These are phyloP conservation scores for Diceros bicornis DNA, from an alignment of 2,797 vertebrate genomes.

Conservation along the genomic window DNA sequence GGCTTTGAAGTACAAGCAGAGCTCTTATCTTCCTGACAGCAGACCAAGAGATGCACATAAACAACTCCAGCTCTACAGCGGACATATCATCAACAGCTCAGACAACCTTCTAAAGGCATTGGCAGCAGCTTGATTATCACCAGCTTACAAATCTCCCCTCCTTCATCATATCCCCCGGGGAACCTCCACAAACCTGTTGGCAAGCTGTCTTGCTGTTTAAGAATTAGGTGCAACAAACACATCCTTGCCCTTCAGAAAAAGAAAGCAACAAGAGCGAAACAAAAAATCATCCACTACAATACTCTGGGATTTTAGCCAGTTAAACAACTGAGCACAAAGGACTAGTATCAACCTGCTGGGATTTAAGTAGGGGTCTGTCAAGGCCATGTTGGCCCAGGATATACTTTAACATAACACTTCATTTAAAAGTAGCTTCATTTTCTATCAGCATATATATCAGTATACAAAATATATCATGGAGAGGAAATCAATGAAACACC, in stretches of 20 bases:
- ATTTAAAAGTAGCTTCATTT: constrained; percentile 42
- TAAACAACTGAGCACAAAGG: neutral
- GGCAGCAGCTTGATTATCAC: neutral
- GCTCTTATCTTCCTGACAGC: constrained; percentile 28
- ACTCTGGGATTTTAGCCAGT: neutral
- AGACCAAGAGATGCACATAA: neutral
- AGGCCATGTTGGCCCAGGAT: neutral
- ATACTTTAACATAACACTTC: neutral
- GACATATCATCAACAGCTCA: neutral
- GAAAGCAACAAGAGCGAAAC: constrained; percentile 18
- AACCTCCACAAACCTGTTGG: constrained; percentile 41
- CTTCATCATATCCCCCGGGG: neutral
- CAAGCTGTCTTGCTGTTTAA: constrained; percentile 53
- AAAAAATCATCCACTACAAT: neutral
- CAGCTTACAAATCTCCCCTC: constrained; percentile 32
- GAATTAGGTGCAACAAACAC: constrained; percentile 63
- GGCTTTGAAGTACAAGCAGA: constrained; percentile 11
- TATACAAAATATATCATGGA: neutral
- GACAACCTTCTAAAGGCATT: neutral
- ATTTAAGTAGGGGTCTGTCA: neutral
- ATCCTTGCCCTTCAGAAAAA: constrained; percentile 43
- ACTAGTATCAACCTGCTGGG: neutral
- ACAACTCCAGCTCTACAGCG: neutral
- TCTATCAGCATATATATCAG: neutral
- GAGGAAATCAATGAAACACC: constrained; percentile 23